Conservation (phyloP, 2,888 invertebrate genomes). For the Yponomeuta plumbellus region DNA sequence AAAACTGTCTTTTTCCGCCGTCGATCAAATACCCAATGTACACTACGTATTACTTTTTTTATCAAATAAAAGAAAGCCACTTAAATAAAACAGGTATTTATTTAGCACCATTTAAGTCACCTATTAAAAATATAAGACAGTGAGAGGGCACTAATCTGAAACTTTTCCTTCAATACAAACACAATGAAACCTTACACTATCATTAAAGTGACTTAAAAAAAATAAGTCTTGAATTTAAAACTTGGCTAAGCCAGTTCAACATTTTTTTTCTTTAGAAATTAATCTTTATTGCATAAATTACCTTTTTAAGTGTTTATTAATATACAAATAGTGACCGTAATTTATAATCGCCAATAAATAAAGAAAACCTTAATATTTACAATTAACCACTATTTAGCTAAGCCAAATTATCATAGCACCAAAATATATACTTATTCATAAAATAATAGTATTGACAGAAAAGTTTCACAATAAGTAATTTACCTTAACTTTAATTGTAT, state of each 20-base stretch:
- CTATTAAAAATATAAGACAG: constrained; percentile 43
- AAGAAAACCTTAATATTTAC: constrained; percentile 42
- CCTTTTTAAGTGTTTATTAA: constrained; percentile 3
- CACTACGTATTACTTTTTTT: not conserved
- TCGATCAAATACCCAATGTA: not conserved
- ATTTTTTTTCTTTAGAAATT: not conserved
- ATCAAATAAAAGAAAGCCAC: constrained; percentile 5
- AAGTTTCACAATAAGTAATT: constrained; percentile 51
- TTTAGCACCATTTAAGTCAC: constrained; percentile 54
- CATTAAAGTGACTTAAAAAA: constrained; percentile 52
- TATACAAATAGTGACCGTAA: constrained; percentile 8
- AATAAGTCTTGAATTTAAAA: constrained; percentile 18
- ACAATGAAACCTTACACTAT: constrained; percentile 46
- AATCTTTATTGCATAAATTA: constrained; percentile 9
- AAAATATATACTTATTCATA: constrained; percentile 50
- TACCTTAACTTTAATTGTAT: constrained; percentile 20
- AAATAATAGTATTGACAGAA: constrained; percentile 62
- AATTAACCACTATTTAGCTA: constrained; percentile 67
- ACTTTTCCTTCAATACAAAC: constrained; percentile 65
- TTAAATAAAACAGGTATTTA: constrained; percentile 26
- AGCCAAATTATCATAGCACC: constrained; percentile 73
- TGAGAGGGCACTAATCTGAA: constrained; percentile 54
- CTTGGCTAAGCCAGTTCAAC: constrained; percentile 49
- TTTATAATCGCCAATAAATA: constrained; percentile 62
- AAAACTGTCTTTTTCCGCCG: constrained; percentile 7